A percentile compares a stretch with the other conserved stretches of the same genome.
Evolutionary conservation across 1,140 invertebrate genomes (phyloP).

Genomic region (Andricus grossulariae): DNA sequence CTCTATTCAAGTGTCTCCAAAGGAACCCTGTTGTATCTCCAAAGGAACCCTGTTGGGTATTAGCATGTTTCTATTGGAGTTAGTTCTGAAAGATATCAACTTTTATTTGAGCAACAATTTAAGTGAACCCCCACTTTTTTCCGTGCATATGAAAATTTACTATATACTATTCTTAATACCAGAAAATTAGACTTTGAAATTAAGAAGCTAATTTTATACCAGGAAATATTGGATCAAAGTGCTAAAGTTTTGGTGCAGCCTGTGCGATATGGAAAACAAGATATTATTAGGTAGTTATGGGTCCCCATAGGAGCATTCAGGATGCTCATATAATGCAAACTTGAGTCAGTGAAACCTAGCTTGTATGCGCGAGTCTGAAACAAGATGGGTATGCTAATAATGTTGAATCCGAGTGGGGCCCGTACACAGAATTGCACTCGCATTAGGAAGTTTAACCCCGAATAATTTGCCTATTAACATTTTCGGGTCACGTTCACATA

Average conservation of each 20-base stretch:
- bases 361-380: conserved; percentile 55
- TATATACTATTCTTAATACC: no score
- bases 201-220: no score
- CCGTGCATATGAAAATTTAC: no score
- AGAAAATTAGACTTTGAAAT: no score
- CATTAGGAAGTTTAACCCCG: conserved; percentile 69
- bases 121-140: no score
- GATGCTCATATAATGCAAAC: conserved; percentile 54
- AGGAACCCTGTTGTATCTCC: no score
- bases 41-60: no score
- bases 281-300: conserved; percentile 71
- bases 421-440: conserved; percentile 72
- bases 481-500: conserved; percentile 40
- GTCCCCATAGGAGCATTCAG: conserved; percentile 67
- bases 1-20: no score
- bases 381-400: conserved; percentile 72
- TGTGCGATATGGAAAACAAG: conserved; percentile 66
- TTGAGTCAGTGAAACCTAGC: conserved; percentile 45
- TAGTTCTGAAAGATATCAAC: no score
- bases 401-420: conserved; percentile 63
- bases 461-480: conserved; percentile 70
- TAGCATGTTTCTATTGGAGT: no score
- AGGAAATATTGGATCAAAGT: neutral
- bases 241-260: neutral
- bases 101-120: no score